Evolutionary conservation across 1,140 invertebrate genomes (phyloP), one percentile per base, ranked within the genome.

Genomic region (Adoxophyes honmai): DNA sequence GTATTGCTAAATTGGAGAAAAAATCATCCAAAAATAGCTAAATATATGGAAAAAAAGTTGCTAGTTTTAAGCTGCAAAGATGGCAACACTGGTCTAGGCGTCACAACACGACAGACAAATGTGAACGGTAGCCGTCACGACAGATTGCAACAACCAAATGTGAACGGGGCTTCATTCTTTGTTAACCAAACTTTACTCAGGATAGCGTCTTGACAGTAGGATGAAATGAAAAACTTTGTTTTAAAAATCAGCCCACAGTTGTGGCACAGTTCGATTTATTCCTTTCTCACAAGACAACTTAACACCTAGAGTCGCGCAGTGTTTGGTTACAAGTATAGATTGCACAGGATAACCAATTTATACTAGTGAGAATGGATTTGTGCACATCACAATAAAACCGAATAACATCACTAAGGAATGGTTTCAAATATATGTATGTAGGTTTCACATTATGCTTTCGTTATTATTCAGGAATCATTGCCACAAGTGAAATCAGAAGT

Each of bases 211-310:
- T n/a, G n/a, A n/a, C n/a, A n/a, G 6, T 28, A 6, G 21, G 21
- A 28, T 28, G 6, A 66, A 74, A 66, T 61, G 67, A 74, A 74
- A 76, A 38, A 16, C 51, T 57, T 16, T 34, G 0, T 16, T 59
- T 73, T 71, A 61, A 73, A 79, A 76, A 76, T 68, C 68, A 70
- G 69, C 59, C 76, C 68, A 75, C 76, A 79, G 66, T 48, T 67
- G 76, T 73, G 69, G 76, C 70, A 73, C 66, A 69, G 64, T 72
- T 68, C 69, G 70, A 73, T 79, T 77, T 79, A 76, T 77, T 76
- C 58, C 56, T 70, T 68, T 70, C 64, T 69, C 64, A 68, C 66
- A 64, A 66, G 14, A 38, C 9, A 11, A 28, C 18, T 68, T 68
- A 67, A 69, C 65, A 71, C 52, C 60, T 62, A 62, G 51, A 62